Evolutionary conservation across 2,888 invertebrate genomes (phyloP).

Genomic region (Frankliniella intonsa): DNA sequence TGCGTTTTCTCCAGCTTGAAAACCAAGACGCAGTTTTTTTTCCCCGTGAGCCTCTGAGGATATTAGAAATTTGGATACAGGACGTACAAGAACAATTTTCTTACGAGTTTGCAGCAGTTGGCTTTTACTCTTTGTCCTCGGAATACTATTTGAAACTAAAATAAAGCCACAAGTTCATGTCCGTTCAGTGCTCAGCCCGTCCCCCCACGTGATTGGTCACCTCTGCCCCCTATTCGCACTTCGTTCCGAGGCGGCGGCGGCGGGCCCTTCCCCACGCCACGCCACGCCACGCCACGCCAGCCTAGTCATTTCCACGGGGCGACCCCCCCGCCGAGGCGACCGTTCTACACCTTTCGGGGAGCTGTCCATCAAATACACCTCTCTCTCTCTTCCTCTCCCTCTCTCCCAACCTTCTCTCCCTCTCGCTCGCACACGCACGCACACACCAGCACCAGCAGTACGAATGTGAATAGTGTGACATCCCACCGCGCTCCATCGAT

Average conservation of each 20-base stretch:
- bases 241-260: background rate
- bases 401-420: background rate
- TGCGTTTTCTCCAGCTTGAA: no score
- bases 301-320: background rate
- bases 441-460: no score
- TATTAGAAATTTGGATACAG: no score
- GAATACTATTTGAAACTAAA: no score
- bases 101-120: no score
- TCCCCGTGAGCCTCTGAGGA: no score
- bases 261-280: background rate
- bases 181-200: background rate
- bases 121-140: background rate
- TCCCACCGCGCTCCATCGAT: background rate
- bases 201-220: background rate
- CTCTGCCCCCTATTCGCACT: slow-evolving; percentile 10
- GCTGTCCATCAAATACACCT: background rate
- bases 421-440: background rate
- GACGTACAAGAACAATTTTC: no score
- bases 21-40: no score
- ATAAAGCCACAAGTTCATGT: no score
- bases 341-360: background rate
- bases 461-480: background rate
- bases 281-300: background rate
- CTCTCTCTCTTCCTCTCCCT: background rate
- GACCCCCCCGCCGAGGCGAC: background rate